Evolutionary conservation across 2,888 invertebrate species (phyloP).

Genomic region (Cepaea hortensis): DNA sequence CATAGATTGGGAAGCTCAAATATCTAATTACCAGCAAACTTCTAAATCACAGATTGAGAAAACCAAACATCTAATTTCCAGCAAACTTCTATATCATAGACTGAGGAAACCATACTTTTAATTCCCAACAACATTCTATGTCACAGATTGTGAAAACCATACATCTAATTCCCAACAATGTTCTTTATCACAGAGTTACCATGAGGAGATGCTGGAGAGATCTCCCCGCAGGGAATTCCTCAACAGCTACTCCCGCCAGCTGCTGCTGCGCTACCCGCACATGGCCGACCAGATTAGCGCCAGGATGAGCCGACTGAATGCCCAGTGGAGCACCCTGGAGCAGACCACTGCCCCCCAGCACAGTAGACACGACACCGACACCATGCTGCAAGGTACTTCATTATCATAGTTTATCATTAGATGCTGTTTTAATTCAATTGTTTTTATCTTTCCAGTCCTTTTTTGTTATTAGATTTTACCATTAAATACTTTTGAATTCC

Average conservation of each 20-base stretch:
- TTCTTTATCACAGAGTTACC: constrained; percentile 81
- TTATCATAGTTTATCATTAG: not conserved
- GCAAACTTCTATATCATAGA: too few relatives aligned
- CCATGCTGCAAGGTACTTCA: constrained; percentile 71
- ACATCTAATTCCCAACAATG: too few relatives aligned
- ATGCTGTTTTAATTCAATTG: not conserved
- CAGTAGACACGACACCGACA: constrained; percentile 71
- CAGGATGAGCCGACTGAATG: constrained; percentile 85
- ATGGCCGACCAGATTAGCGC: constrained; percentile 84
- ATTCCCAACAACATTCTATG: too few relatives aligned
- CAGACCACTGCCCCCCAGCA: constrained; percentile 80
- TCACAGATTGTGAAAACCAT: too few relatives aligned
- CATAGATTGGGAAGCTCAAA: too few relatives aligned
- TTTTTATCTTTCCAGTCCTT: not conserved
- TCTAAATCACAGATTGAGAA: too few relatives aligned
- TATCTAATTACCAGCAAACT: too few relatives aligned
- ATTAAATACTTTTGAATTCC: too few relatives aligned
- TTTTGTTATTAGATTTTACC: too few relatives aligned
- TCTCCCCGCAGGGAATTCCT: constrained; percentile 85
- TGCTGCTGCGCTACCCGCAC: constrained; percentile 82
- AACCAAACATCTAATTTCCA: too few relatives aligned
- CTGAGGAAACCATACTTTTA: too few relatives aligned
- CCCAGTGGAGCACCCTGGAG: constrained; percentile 87
- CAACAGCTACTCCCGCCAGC: constrained; percentile 86
- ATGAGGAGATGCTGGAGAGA: constrained; percentile 85